phyloP scores from a whole-genome alignment of 2,888 invertebrate genomes.

The Caenorhabditis sulstoni region DNA sequence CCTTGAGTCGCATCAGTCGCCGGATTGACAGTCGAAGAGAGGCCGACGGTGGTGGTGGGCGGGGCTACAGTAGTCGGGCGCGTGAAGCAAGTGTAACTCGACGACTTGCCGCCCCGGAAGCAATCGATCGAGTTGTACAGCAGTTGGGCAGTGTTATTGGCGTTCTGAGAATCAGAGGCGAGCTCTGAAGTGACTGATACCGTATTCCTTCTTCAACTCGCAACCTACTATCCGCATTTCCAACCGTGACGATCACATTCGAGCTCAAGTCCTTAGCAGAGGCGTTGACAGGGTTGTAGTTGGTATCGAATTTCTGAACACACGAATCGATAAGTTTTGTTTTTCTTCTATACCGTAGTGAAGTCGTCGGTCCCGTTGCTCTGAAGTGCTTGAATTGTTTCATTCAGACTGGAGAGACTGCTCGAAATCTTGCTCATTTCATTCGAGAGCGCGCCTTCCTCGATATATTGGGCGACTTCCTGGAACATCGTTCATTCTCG shows the following conservation, averaged over 20 bases:
- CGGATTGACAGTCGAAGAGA: slow-evolving; percentile 14
- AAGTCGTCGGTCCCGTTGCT: slow-evolving; percentile 1
- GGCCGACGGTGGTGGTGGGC: slow-evolving; percentile 8
- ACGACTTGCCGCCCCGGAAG: slow-evolving; percentile 5
- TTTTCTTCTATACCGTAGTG: slow-evolving; percentile 14
- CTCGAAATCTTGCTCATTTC: slow-evolving; percentile 10
- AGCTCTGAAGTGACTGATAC: slow-evolving; percentile 24
- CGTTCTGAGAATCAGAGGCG: slow-evolving; percentile 8
- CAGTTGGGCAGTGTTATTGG: slow-evolving; percentile 14
- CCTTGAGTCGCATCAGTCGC: neutral
- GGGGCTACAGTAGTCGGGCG: slow-evolving; percentile 39
- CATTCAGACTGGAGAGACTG: neutral
- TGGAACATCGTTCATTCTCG: slow-evolving; percentile 1
- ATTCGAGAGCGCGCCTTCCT: neutral
- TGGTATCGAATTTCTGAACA: slow-evolving; percentile 30
- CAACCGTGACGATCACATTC: neutral
- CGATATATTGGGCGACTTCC: slow-evolving; percentile 42
- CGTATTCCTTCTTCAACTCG: no score
- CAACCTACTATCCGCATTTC: slow-evolving; percentile 13
- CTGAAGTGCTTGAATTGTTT: slow-evolving; percentile 14
- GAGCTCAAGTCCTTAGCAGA: slow-evolving; percentile 15
- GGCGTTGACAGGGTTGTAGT: slow-evolving; percentile 3
- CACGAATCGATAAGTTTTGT: no score
- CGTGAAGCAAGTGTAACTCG: slow-evolving; percentile 38
- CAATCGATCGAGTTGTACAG: slow-evolving; percentile 39